Base-by-base conservation (phyloP, 1,140 invertebrate genomes). In the Cherax quadricarinatus region DNA sequence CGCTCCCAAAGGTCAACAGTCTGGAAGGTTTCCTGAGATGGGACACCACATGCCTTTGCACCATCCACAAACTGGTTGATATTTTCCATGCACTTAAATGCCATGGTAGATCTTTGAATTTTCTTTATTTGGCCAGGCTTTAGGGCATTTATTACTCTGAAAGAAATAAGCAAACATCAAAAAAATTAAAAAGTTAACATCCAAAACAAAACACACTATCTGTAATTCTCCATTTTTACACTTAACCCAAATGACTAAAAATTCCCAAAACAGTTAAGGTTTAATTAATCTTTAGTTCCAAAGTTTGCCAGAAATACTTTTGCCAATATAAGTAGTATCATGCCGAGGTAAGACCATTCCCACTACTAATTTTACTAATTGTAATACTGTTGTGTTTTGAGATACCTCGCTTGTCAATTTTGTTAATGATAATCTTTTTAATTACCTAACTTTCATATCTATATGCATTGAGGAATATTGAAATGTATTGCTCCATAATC, bases 41-140 rank as follows among this genome's bases (percentile, higher is more conserved):
- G 98, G 3, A 99, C 98, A 53, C 99, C 99, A 89, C 99, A 96
- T n/a, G 96, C 96, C 94, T 97, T 97, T 70, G 98, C 98, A 10
- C 97, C 97, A 94, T 97, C 97, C 88, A 99, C 96, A 95, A 99
- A 99, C 10, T 97, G 97, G 94, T 99, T 99, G 93, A 99, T 99
- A 95, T 99, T 99, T 95, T 99, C 99, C 99, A 99, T 99, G 95
- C 98, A 99, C 94, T 99, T 99, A 95, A 99, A 99, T n/a, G 98
- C 98, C 97, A 98, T 98, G 94, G 96, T 96, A 62, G 96, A 97
- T 94, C 97, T 96, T 95, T 98, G 98, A 92, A 98, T 96, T 95
- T 98, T 98, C 95, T 98, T 98, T 48, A 98, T 96, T 62, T 96
- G 96, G 41, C 97, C 97, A 0, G 97, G 96, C 95, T 98, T 96